Percentiles rank a stretch among this genome's conserved stretches.
phyloP scores from a whole-genome alignment of 1,140 invertebrate species.

The Cydia strobilella region DNA sequence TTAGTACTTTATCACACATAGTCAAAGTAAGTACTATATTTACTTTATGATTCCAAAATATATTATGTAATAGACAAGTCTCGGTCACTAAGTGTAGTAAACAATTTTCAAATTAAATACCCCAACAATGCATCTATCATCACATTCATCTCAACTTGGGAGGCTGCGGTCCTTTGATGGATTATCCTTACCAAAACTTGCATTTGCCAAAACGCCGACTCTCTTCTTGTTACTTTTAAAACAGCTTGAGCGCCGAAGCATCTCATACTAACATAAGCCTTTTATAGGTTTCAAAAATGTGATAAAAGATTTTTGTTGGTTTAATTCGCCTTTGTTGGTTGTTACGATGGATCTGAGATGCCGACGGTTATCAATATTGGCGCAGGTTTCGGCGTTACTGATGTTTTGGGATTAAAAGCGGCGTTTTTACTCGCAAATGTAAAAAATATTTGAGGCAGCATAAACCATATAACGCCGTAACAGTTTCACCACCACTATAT shows the following conservation, averaged over 20 bases:
- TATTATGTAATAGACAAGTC: not conserved
- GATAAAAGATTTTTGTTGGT: constrained; percentile 27
- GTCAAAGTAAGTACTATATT: no score
- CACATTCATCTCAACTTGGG: constrained; percentile 20
- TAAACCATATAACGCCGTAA: not conserved
- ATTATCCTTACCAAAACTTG: not conserved
- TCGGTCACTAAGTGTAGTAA: not conserved
- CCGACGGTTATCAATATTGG: constrained; percentile 12
- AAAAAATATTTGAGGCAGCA: not conserved
- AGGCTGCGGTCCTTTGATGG: constrained; percentile 11
- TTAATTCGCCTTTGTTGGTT: constrained; percentile 22
- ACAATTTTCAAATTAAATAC: constrained; percentile 11
- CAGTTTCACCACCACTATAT: not conserved
- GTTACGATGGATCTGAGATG: not conserved
- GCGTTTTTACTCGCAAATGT: not conserved
- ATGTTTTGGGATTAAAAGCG: constrained; percentile 7
- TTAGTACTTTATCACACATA: no score
- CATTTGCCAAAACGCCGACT: not conserved
- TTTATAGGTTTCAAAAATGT: not conserved
- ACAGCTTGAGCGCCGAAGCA: not conserved
- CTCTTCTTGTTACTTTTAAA: not conserved
- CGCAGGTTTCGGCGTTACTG: constrained; percentile 11
- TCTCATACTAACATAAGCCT: not conserved
- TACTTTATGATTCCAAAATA: no score
- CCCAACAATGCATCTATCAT: constrained; percentile 1